These are phyloP conservation scores for Actinernus sp. DNA, from an alignment of 92 coral and sea anemone species.

Conservation along the genomic window DNA sequence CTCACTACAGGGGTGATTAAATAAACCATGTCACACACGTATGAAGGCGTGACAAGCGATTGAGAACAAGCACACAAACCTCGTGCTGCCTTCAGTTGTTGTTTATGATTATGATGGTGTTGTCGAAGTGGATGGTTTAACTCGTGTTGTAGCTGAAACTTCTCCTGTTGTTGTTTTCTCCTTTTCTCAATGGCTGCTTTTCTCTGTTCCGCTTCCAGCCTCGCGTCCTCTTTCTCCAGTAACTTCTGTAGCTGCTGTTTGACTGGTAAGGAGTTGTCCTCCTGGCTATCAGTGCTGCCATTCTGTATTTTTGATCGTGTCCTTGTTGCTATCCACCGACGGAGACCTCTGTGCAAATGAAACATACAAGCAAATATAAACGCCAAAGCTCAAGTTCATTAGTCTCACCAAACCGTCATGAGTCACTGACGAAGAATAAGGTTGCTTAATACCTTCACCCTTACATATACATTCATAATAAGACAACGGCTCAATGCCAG, in stretches of 20 bases:
- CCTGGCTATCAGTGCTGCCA: not conserved
- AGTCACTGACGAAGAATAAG: no score
- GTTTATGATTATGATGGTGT: slow-evolving; percentile 62
- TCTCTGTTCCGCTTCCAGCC: slow-evolving; percentile 75
- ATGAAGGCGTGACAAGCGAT: no score
- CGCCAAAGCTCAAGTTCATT: no score
- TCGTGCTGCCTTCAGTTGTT: slow-evolving; percentile 41
- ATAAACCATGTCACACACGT: no score
- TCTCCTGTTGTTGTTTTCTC: slow-evolving; percentile 82
- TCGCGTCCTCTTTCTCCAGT: slow-evolving; percentile 79
- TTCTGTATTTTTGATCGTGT: not conserved
- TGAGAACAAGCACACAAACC: slow-evolving; percentile 46
- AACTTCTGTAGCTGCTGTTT: slow-evolving; percentile 78
- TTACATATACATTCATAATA: no score
- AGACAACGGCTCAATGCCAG: no score
- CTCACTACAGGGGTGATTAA: no score
- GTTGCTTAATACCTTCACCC: no score
- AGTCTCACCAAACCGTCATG: no score
- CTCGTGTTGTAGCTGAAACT: slow-evolving; percentile 82
- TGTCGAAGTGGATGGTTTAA: slow-evolving; percentile 87
- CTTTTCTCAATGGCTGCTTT: slow-evolving; percentile 84
- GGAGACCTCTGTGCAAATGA: slow-evolving; percentile 17
- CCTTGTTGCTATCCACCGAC: slow-evolving; percentile 16
- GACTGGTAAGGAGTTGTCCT: slow-evolving; percentile 36
- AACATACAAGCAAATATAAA: no score